phyloP scores from a whole-genome alignment of 2,113 vertebrate genomes.

The Albula goreensis region DNA sequence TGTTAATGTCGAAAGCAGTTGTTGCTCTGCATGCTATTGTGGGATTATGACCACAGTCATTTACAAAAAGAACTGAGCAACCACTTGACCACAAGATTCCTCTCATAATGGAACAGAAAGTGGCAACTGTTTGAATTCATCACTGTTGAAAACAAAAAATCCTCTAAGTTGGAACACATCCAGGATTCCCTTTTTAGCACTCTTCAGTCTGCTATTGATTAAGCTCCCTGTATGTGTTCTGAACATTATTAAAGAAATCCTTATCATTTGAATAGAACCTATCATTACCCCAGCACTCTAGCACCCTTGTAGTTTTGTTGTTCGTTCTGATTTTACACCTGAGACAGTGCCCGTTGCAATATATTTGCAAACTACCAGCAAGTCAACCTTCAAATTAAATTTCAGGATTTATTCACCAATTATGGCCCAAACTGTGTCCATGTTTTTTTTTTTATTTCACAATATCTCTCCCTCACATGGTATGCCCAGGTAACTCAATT shows the following conservation, averaged over 20 bases:
- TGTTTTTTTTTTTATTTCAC: not conserved
- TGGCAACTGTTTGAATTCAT: not conserved
- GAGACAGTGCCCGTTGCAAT: not conserved
- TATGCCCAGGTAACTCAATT: not conserved
- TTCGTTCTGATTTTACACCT: not conserved
- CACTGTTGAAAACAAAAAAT: not conserved
- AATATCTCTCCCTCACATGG: not conserved
- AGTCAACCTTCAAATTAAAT: not conserved
- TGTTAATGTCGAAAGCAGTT: not conserved
- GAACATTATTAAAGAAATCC: not conserved
- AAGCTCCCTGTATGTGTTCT: not conserved
- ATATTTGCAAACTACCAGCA: not conserved
- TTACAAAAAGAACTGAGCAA: not conserved
- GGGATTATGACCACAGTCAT: not conserved
- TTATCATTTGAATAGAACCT: not conserved
- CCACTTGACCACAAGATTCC: not conserved
- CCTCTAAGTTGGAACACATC: not conserved
- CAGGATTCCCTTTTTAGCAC: not conserved
- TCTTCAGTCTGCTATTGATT: not conserved
- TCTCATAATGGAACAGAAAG: not conserved
- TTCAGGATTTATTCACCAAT: slow-evolving; percentile 18
- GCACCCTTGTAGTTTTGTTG: not conserved
- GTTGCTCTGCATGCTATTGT: slow-evolving; percentile 2
- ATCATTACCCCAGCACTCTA: not conserved
- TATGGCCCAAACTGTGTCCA: not conserved